Evolutionary conservation across 1,140 invertebrate species (phyloP), one percentile per base, ranked within the genome.

Genomic region (Drosophila pandora): DNA sequence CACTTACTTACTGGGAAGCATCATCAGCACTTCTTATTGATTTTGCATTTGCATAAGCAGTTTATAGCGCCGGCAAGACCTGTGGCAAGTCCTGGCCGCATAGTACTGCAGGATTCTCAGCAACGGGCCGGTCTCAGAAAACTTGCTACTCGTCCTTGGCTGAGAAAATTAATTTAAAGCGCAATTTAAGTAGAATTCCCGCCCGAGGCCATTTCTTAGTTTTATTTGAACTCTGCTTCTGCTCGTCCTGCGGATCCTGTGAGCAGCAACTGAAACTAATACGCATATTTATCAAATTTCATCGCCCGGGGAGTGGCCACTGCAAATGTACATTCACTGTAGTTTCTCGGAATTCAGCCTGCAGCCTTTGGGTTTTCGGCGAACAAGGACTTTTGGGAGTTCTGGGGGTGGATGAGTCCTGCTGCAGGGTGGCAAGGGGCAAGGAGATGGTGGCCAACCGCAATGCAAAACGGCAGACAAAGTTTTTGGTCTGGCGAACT

Each of bases 211-310:
- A 10, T 52, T 68, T 68, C 45, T 67, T 57, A 58, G 72, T 70
- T 84, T 84, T 74, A 56, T 72, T 76, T 70, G 64, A 74, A 76
- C 48, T 70, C 48, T 58, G 55, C 50, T 58, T 21, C 43, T 17
- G 39, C 13, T 22, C 43, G 13, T 21, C 13, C 2, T 45, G 13
- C 43, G 43, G 17, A 45, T 37, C 43, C 32, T 67, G 56, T n/a
- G 58, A 61, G 57, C 56, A 58, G 79, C 48, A 76, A 73, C 59
- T 82, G 83, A 87, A 87, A 87, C 83, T 87, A 87, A 87, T 87
- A 88, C 83, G 83, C 83, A 87, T 87, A 87, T 82, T 87, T 87
- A 87, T 87, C 83, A 87, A 87, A 87, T 87, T 88, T 87, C 83
- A 79, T 23, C 25, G 78, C 83, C 67, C 74, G 68, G 83, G 82